phyloP scores from a whole-genome alignment of 2,888 invertebrate genomes.

The Seira sanloemensis region DNA sequence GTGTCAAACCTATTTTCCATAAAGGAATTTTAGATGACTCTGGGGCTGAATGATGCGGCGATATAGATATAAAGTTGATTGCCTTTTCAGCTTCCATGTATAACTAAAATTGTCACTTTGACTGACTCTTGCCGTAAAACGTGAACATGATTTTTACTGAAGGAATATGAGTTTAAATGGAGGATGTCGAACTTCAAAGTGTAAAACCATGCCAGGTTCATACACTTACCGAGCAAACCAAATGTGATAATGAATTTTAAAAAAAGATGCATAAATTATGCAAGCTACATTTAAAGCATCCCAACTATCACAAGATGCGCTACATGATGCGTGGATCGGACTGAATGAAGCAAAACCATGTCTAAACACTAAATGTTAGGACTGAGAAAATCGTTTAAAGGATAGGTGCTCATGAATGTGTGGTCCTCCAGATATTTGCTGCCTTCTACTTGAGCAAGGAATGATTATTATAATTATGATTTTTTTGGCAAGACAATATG shows the following conservation, averaged over 20 bases:
- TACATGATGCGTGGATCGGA: neutral
- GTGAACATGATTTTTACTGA: neutral
- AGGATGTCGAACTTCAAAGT: constrained; percentile 25
- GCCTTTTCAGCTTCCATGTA: neutral
- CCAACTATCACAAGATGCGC: neutral
- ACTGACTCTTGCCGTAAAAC: neutral
- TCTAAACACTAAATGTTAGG: neutral
- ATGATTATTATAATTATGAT: constrained; percentile 31
- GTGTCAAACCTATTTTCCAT: too few relatives aligned
- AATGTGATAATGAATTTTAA: constrained; percentile 61
- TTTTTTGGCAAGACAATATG: constrained; percentile 33
- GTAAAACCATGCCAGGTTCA: constrained; percentile 62
- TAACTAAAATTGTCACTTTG: neutral
- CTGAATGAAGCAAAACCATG: neutral
- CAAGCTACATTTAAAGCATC: neutral
- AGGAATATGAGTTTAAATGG: neutral
- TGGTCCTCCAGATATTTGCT: neutral
- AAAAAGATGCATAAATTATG: constrained; percentile 10
- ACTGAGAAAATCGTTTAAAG: neutral
- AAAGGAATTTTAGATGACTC: too few relatives aligned
- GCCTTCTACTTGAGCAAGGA: neutral
- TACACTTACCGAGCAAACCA: constrained; percentile 60
- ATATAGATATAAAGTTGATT: neutral
- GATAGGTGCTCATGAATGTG: neutral
- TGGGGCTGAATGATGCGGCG: too few relatives aligned